A percentile compares a stretch with the other conserved stretches of the same genome.
phyloP scores from a whole-genome alignment of 2,888 invertebrate genomes.

The Urechis unicinctus region DNA sequence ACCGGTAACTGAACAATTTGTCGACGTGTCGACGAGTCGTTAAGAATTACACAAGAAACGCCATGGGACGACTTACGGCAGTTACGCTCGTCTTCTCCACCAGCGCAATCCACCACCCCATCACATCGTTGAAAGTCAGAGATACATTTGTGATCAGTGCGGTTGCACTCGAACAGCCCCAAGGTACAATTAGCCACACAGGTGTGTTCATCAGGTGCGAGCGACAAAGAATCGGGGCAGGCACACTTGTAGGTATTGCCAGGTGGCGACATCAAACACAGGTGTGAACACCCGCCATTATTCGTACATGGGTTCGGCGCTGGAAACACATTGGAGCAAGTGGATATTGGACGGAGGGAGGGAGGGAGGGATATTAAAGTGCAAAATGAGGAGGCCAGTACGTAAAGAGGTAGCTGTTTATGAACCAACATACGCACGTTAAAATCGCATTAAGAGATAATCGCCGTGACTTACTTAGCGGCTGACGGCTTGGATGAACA shows the following conservation, averaged over 20 bases:
- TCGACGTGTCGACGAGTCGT: too few relatives aligned
- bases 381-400: too few relatives aligned
- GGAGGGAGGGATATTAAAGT: too few relatives aligned
- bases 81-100: slow-evolving; percentile 61
- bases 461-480: slow-evolving; percentile 26
- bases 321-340: too few relatives aligned
- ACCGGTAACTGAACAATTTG: too few relatives aligned
- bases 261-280: slow-evolving; percentile 70
- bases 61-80: slow-evolving; percentile 21
- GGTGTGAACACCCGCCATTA: slow-evolving; percentile 67
- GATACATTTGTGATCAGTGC: slow-evolving; percentile 30
- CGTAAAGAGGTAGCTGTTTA: too few relatives aligned
- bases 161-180: slow-evolving; percentile 10
- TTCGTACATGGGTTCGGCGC: slow-evolving; percentile 57
- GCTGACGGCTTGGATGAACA: slow-evolving; percentile 72
- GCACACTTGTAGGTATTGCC: slow-evolving; percentile 61
- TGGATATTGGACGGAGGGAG: too few relatives aligned
- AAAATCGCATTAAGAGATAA: too few relatives aligned
- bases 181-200: slow-evolving; percentile 77
- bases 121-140: slow-evolving; percentile 28
- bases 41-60: too few relatives aligned
- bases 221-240: slow-evolving; percentile 89
- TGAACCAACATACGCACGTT: too few relatives aligned
- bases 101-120: slow-evolving; percentile 56
- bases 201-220: slow-evolving; percentile 67